Evolutionary conservation across 2,113 vertebrate species (phyloP), one percentile per base, ranked within the genome.

Genomic region (Colistium nudipinnis): DNA sequence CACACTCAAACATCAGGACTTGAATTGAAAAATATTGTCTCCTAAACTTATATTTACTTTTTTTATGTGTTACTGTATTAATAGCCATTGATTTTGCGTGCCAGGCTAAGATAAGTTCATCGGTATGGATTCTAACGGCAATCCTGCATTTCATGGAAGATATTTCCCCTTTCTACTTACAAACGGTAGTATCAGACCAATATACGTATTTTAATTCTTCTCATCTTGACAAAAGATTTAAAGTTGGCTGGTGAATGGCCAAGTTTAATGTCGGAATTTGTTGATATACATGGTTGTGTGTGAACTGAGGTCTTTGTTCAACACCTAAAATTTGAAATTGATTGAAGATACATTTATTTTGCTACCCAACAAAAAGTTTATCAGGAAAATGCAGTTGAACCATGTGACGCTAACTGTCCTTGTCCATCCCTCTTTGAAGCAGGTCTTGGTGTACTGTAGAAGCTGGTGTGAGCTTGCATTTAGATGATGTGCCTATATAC

Each of bases 31-130:
- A 43, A 62, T 63, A 41, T 66, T 65, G 53, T 64, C 66, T 84
- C 63, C 67, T 82, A 53, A 38, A 52, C 27, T 62, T 67, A 53
- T 75, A 70, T 67, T 77, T 63, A 53, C 63, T 66, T 83, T 82
- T n/a, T 70, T 65, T 68, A 70, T 62, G 22, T 81, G 82, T 79
- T 64, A 62, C 44, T 62, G 60, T 62, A 80, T 74, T 74, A 81
- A 52, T 80, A 81, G 53, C 68, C 53, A 62, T 70, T 70, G 31
- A 74, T 73, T 66, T 60, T 47, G 31, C 65, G 66, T 81, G 71
- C 53, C 56, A 80, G 45, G 38, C 33, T 52, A 51, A 83, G 56
- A 83, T 36, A 83, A 52, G 69, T 38, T 27, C 53, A 43, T 47
- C 48, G 9, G 35, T 48, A 39, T 52, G 51, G 6, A 54, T 57